Conservation (phyloP, 35 echinoderm and acorn worm genomes). For the Ophiothrix spiculata region DNA sequence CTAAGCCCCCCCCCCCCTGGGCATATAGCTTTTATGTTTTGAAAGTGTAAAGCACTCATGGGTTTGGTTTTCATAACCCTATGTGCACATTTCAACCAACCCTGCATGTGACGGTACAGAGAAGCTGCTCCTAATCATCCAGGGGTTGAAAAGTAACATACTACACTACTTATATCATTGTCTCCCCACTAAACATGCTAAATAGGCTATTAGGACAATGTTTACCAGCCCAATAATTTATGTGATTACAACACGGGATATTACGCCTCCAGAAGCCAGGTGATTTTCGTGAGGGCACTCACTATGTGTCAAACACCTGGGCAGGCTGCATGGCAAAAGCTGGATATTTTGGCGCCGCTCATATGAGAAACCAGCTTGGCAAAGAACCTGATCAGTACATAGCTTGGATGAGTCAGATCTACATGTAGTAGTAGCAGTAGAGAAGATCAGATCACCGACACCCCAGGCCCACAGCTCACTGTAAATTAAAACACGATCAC, state of each 20-base stretch:
- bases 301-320: background rate
- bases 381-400: background rate
- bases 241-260: background rate
- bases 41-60: too few relatives aligned
- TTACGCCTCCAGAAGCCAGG: background rate
- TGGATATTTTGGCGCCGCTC: background rate
- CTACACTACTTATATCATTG: too few relatives aligned
- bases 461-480: background rate
- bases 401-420: background rate
- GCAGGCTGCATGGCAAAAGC: background rate
- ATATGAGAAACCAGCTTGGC: background rate
- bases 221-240: background rate
- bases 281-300: background rate
- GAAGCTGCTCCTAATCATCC: too few relatives aligned
- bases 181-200: too few relatives aligned
- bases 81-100: too few relatives aligned
- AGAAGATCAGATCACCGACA: background rate
- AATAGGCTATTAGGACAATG: background rate
- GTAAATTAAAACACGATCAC: slow-evolving; percentile 1
- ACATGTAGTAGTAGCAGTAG: background rate
- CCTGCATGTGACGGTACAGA: too few relatives aligned
- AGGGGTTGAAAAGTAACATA: too few relatives aligned
- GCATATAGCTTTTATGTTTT: too few relatives aligned
- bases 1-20: too few relatives aligned
- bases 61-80: too few relatives aligned